Base-by-base conservation (phyloP, 2,888 invertebrate genomes). In the Marronus borbonicus region DNA sequence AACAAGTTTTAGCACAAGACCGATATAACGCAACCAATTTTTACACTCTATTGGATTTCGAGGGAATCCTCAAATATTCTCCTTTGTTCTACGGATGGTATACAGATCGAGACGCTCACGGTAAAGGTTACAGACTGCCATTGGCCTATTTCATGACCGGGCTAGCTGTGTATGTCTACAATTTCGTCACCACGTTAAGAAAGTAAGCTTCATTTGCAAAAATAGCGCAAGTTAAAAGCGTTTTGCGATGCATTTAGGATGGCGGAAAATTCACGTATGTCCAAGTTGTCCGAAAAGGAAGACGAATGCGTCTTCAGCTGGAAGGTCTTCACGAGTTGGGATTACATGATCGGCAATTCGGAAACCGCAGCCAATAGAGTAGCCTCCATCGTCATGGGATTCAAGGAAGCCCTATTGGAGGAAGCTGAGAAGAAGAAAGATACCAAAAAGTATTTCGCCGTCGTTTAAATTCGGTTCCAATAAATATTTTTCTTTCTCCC, bases 321-420 rank as follows among this genome's bases (percentile, higher is more conserved):
- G 98, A 98, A 98, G 88, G 90, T 98, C 8, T 98, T 98, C 88
- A 97, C 97, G 3, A 97, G 97, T 8, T 99, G 99, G 99, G 99
- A 99, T 89, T 99, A 95, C 87, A 98, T 98, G 96, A 98, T 99
- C 84, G 98, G 98, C 65, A 97, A 97, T 87, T 92, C 96, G 0
- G 99, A 99, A 90, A 98, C 99, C 0, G 97, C 98, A 1, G 96
- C 96, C 86, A 98, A 98, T 89, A 91, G 96, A 79, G 94, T 95
- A 39, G 96, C 97, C 2, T 97, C 97, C 60, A 94, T 97, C 76
- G 94, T 96, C 79, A 92, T 97, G 84, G 94, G 97, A 36, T 96
- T 97, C 88, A 97, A 97, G 87, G 97, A 97, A 87, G 94, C 96
- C 0, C 89, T 97, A 55, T 89, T 97, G 10, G 96, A 97, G 86